Evolutionary conservation across 2,888 invertebrate genomes (phyloP).

Genomic region (Corbicula japonica): DNA sequence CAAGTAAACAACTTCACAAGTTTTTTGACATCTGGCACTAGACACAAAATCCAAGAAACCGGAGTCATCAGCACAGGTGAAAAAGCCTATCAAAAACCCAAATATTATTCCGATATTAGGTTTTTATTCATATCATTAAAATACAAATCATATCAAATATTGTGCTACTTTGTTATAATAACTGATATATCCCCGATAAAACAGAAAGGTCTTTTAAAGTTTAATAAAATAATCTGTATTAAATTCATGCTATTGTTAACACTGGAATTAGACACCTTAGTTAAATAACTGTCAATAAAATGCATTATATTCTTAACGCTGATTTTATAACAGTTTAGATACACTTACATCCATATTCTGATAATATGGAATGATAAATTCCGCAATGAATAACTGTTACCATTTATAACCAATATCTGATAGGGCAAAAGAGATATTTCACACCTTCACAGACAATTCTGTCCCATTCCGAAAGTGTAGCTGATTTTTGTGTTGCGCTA

Average conservation of each 20-base stretch:
- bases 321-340: not conserved
- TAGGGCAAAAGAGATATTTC: not conserved
- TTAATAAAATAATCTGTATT: constrained; percentile 35
- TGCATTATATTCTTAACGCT: not conserved
- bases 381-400: not conserved
- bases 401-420: not conserved
- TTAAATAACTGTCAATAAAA: not conserved
- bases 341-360: not conserved
- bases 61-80: too few species aligned
- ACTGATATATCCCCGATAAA: constrained; percentile 9
- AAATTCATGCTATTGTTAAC: constrained; percentile 18
- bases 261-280: constrained; percentile 20
- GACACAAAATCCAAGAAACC: too few species aligned
- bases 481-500: not conserved
- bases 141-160: too few species aligned
- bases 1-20: too few species aligned
- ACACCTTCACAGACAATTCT: not conserved
- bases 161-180: not conserved
- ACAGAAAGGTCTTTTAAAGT: constrained; percentile 9
- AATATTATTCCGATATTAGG: too few species aligned
- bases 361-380: not conserved
- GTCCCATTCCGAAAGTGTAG: too few species aligned
- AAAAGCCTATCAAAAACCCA: too few species aligned
- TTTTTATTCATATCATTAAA: too few species aligned
- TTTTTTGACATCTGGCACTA: too few species aligned